Evolutionary conservation across 2,888 invertebrate species (phyloP).

Genomic region (Rotaria sp.): DNA sequence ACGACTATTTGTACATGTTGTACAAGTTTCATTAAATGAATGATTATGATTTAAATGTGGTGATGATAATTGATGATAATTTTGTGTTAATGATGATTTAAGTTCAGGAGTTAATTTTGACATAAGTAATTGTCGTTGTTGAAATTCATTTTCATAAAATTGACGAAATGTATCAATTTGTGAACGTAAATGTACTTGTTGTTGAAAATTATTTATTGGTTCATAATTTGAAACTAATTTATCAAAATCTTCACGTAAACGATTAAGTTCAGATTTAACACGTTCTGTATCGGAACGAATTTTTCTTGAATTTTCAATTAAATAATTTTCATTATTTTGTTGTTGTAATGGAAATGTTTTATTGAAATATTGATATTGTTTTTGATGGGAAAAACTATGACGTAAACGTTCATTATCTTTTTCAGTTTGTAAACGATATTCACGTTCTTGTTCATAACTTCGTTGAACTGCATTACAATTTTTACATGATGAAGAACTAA

Average conservation of each 20-base stretch:
- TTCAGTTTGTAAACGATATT: neutral
- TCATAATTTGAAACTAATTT: neutral
- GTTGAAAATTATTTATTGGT: neutral
- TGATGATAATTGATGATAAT: neutral
- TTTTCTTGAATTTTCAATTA: neutral
- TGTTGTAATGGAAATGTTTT: neutral
- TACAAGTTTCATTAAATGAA: neutral
- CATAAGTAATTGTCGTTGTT: neutral
- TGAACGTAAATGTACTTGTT: neutral
- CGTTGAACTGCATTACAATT: neutral
- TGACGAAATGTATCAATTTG: neutral
- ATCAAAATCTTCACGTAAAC: neutral
- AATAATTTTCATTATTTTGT: neutral
- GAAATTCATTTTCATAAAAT: constrained; percentile 9
- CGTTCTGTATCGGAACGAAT: constrained; percentile 3
- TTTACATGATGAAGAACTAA: neutral
- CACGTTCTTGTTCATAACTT: constrained; percentile 18
- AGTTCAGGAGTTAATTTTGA: neutral
- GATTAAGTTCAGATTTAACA: neutral
- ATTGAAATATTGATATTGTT: neutral
- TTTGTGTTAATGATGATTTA: neutral
- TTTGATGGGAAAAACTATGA: neutral
- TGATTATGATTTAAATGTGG: neutral
- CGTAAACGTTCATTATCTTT: neutral
- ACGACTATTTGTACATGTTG: neutral